phyloP scores from a whole-genome alignment of 2,888 invertebrate genomes.

The Eupithecia vulgata region DNA sequence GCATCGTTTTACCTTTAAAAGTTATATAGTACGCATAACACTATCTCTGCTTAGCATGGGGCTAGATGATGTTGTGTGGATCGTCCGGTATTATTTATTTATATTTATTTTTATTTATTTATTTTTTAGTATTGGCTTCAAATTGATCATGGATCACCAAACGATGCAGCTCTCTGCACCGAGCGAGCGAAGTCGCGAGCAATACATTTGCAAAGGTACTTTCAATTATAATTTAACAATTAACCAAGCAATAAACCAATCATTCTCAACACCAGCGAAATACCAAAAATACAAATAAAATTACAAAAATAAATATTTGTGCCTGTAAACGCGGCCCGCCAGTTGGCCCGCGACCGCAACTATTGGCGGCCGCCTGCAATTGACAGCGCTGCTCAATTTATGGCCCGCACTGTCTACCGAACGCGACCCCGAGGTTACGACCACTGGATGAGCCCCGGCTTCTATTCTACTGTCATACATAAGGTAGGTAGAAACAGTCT shows the following conservation, averaged over 20 bases:
- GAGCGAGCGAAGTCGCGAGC: neutral
- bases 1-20: too few species aligned
- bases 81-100: too few species aligned
- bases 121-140: neutral
- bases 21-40: too few species aligned
- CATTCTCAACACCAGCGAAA: constrained; percentile 12
- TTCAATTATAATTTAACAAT: neutral
- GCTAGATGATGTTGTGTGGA: too few species aligned
- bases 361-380: constrained; percentile 82
- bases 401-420: constrained; percentile 80
- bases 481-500: neutral
- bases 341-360: constrained; percentile 73
- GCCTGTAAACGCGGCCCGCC: constrained; percentile 31
- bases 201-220: neutral
- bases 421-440: constrained; percentile 25
- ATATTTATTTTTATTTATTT: too few species aligned
- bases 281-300: constrained; percentile 26
- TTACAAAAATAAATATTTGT: constrained; percentile 33
- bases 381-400: constrained; percentile 83
- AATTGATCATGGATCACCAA: neutral
- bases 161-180: neutral
- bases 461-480: neutral
- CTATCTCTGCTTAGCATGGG: too few species aligned
- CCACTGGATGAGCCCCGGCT: constrained; percentile 47
- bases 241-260: constrained; percentile 14